These are phyloP conservation scores for Oceanodroma tethys DNA, from an alignment of 2,113 vertebrate genomes.

Conservation along the genomic window DNA sequence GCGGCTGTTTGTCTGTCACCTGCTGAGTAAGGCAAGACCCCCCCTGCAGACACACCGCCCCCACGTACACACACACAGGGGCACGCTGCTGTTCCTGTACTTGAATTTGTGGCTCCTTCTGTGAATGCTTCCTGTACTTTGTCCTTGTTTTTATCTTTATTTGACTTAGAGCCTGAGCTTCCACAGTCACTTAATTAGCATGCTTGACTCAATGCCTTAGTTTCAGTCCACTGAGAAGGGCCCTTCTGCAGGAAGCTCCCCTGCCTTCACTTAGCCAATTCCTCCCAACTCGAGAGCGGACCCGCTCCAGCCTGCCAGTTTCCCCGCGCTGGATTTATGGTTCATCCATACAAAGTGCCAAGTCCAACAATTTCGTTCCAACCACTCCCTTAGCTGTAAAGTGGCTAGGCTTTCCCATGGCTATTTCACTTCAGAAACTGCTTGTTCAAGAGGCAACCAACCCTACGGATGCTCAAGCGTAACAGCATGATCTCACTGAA, in stretches of 20 bases:
- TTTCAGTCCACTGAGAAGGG: not conserved
- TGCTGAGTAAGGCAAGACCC: not conserved
- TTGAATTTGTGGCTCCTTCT: not conserved
- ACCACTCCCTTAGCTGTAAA: not conserved
- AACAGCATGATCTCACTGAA: not conserved
- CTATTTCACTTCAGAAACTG: not conserved
- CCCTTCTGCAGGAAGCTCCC: not conserved
- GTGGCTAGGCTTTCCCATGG: not conserved
- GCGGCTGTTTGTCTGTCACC: not conserved
- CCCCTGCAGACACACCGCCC: not conserved
- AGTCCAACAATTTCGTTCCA: not conserved
- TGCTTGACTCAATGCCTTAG: not conserved
- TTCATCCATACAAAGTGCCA: not conserved
- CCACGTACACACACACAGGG: not conserved
- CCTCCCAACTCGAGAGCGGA: not conserved
- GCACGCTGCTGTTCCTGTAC: not conserved
- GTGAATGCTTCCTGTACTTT: not conserved
- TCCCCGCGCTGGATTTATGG: fast-evolving
- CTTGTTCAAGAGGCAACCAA: not conserved
- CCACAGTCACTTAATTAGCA: not conserved
- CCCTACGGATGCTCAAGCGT: not conserved
- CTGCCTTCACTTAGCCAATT: not conserved
- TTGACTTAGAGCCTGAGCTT: not conserved
- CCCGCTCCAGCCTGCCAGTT: not conserved
- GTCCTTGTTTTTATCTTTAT: not conserved